Percentiles rank a stretch among this genome's conserved stretches.
Conservation (phyloP, 1,140 invertebrate species). For the Diachasma alloeum region DNA sequence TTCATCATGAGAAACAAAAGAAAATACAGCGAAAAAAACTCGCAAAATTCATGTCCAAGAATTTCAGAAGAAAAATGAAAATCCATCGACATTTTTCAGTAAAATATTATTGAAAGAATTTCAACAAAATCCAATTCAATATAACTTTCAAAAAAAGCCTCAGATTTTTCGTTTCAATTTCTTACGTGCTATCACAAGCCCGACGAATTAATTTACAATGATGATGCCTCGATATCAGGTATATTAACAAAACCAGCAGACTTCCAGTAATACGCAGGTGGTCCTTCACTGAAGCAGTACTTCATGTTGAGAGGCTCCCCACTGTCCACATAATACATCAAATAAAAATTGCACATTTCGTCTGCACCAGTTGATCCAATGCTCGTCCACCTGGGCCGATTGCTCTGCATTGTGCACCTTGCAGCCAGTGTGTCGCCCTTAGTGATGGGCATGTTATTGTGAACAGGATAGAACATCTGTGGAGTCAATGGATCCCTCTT, state of each 20-base stretch:
- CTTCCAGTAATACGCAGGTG: slow-evolving; percentile 84
- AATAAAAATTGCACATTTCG: slow-evolving; percentile 99
- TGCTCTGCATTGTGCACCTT: slow-evolving; percentile 89
- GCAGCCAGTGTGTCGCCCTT: slow-evolving; percentile 85
- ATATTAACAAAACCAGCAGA: slow-evolving; percentile 77
- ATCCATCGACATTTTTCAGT: no score
- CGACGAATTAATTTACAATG: slow-evolving; percentile 35
- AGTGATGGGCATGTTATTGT: slow-evolving; percentile 69
- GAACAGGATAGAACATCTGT: slow-evolving; percentile 95
- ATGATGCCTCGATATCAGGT: slow-evolving; percentile 76
- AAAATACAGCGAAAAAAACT: no score
- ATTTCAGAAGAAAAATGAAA: no score
- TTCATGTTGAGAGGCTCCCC: slow-evolving; percentile 80
- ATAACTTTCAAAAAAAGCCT: no score
- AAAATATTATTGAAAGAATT: no score
- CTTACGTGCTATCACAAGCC: no score
- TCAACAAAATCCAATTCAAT: no score
- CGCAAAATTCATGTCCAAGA: no score
- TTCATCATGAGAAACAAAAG: no score
- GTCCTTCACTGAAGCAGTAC: slow-evolving; percentile 86
- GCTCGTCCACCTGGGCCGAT: slow-evolving; percentile 69
- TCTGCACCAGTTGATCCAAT: slow-evolving; percentile 90
- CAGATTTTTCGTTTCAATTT: no score
- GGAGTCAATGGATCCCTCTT: slow-evolving; percentile 91
- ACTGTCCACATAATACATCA: slow-evolving; percentile 97